Percentiles rank a stretch among this genome's conserved stretches.
Evolutionary conservation across 2,888 invertebrate species (phyloP).

Genomic region (Leptopilina drosophilae): DNA sequence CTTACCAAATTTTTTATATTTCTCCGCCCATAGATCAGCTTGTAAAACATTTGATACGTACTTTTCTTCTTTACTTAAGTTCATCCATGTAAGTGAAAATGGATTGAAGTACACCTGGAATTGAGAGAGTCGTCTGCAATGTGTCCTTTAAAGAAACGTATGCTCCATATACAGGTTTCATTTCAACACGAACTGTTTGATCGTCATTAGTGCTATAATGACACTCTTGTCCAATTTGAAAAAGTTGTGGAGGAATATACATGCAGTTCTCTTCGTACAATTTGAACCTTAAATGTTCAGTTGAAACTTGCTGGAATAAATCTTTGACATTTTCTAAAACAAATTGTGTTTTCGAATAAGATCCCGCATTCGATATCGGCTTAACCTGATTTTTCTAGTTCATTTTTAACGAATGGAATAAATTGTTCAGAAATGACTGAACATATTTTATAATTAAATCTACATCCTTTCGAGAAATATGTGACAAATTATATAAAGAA

Average conservation of each 20-base stretch:
- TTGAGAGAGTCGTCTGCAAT: conserved; percentile 37
- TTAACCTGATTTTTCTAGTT: conserved; percentile 41
- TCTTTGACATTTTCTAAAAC: conserved; percentile 42
- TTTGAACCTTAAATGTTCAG: conserved; percentile 45
- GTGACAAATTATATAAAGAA: conserved; percentile 45
- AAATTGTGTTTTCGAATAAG: conserved; percentile 40
- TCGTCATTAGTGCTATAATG: conserved; percentile 14
- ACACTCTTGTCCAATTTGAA: conserved; percentile 43
- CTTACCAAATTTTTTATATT: conserved; percentile 36
- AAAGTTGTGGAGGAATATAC: conserved; percentile 39
- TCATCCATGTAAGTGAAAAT: conserved; percentile 39
- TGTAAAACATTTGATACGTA: conserved; percentile 38
- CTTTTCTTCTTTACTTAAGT: conserved; percentile 36
- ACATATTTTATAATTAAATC: conserved; percentile 35
- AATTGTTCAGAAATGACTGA: conserved; percentile 32
- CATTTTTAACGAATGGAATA: conserved; percentile 43
- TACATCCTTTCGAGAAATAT: conserved; percentile 45
- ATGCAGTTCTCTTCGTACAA: conserved; percentile 36
- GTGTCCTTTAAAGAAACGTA: conserved; percentile 42
- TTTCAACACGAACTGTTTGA: conserved; percentile 32
- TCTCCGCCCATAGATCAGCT: conserved; percentile 44
- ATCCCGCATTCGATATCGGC: neutral
- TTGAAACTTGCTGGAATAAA: conserved; percentile 33
- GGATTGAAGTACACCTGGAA: conserved; percentile 43
- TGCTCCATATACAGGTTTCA: conserved; percentile 40